These are phyloP conservation scores for Anoplopoma fimbria DNA, from an alignment of 2,113 vertebrate genomes.

Conservation along the genomic window DNA sequence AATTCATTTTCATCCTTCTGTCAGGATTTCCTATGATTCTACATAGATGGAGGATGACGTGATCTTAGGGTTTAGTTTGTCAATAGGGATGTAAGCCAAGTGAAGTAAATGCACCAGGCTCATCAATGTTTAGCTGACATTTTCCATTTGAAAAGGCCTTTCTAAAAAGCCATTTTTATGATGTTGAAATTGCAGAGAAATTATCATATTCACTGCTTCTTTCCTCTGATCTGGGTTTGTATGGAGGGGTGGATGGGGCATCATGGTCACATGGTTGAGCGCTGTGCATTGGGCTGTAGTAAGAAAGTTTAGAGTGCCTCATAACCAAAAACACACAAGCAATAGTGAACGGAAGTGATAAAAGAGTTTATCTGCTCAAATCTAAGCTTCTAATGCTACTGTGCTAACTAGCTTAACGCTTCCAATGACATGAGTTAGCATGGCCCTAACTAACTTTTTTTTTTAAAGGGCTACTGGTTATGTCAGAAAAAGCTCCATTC, in stretches of 20 bases:
- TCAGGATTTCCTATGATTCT: background rate
- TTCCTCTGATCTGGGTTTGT: background rate
- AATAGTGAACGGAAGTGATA: background rate
- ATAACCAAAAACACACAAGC: background rate
- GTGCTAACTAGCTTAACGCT: no score
- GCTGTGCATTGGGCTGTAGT: background rate
- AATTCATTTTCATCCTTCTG: background rate
- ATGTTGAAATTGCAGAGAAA: background rate
- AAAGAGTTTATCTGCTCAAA: background rate
- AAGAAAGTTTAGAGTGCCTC: background rate
- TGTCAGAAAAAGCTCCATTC: no score
- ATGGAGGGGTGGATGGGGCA: background rate
- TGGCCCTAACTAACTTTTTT: no score
- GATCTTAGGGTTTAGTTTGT: background rate
- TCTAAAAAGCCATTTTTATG: background rate
- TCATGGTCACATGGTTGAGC: background rate
- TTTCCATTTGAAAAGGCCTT: background rate
- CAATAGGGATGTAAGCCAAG: background rate
- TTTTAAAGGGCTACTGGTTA: no score
- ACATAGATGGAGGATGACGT: background rate
- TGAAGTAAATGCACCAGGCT: background rate
- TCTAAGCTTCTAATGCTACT: background rate
- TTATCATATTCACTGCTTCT: background rate
- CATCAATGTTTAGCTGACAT: background rate
- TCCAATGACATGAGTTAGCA: no score